Conservation (phyloP, 2,113 vertebrate genomes). For the Excalfactoria chinensis region DNA sequence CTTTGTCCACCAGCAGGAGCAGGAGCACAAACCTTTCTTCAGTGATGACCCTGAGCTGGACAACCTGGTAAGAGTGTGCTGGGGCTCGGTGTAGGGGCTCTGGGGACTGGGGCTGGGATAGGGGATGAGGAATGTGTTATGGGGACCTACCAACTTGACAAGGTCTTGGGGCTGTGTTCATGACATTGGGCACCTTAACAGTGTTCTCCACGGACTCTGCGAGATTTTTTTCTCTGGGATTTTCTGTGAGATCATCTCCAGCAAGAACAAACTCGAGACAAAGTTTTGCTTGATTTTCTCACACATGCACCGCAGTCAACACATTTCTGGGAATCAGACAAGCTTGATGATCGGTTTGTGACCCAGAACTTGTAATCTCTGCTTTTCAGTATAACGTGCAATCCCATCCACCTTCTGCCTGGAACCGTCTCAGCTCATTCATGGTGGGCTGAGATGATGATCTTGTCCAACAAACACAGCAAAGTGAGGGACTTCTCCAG, state of each 20-base stretch:
- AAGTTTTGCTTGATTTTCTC: background rate
- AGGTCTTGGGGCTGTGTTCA: background rate
- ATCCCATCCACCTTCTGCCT: rapidly evolving
- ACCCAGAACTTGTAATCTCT: background rate
- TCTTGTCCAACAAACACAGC: background rate
- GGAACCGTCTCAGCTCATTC: background rate
- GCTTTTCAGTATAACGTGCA: rapidly evolving
- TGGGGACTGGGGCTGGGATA: background rate
- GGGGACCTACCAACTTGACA: background rate
- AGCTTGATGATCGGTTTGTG: rapidly evolving
- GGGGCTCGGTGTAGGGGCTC: background rate
- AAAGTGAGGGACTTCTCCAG: background rate
- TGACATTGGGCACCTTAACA: background rate
- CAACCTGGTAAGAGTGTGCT: constrained; percentile 89
- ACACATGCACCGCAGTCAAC: rapidly evolving
- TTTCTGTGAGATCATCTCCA: background rate
- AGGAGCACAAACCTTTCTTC: constrained; percentile 98
- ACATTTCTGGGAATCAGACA: background rate
- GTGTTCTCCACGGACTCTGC: background rate
- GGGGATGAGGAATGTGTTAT: background rate
- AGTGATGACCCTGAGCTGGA: constrained; percentile 97
- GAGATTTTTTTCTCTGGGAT: background rate
- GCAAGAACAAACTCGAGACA: background rate
- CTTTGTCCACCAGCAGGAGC: constrained; percentile 98
- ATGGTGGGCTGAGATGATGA: background rate